A percentile compares a stretch with the other conserved stretches of the same genome.
phyloP scores from a whole-genome alignment of 2,113 vertebrate genomes.

The Aspidoscelis tigris region DNA sequence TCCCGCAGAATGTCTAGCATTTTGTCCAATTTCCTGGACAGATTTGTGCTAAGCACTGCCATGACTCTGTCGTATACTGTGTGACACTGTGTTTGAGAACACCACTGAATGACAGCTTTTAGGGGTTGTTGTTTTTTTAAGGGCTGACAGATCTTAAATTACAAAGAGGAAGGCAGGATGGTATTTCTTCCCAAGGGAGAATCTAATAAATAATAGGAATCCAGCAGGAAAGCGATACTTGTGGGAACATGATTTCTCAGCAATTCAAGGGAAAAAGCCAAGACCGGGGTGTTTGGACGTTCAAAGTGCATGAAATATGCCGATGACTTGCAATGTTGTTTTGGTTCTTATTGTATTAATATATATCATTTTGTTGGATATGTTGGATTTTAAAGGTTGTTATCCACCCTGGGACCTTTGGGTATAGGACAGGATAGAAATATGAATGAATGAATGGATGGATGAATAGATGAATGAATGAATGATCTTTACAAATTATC shows the following conservation, averaged over 20 bases:
- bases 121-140: not conserved
- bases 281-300: not conserved
- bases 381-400: too few relatives aligned
- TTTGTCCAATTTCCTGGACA: not conserved
- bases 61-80: too few relatives aligned
- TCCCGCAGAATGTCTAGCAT: not conserved
- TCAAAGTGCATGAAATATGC: not conserved
- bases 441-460: too few relatives aligned
- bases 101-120: not conserved
- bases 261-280: not conserved
- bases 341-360: too few relatives aligned
- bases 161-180: not conserved
- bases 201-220: not conserved
- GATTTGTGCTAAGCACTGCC: not conserved
- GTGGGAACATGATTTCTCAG: not conserved
- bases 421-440: too few relatives aligned
- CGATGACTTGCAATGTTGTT: not conserved
- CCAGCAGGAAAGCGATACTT: not conserved
- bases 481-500: too few relatives aligned
- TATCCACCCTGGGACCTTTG: too few relatives aligned
- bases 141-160: constrained; percentile 20
- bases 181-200: not conserved
- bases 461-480: too few relatives aligned
- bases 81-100: not conserved
- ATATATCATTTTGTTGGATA: too few relatives aligned